Evolutionary conservation across 2,797 vertebrate genomes (phyloP).

Genomic region (Cephalopachus bancanus): DNA sequence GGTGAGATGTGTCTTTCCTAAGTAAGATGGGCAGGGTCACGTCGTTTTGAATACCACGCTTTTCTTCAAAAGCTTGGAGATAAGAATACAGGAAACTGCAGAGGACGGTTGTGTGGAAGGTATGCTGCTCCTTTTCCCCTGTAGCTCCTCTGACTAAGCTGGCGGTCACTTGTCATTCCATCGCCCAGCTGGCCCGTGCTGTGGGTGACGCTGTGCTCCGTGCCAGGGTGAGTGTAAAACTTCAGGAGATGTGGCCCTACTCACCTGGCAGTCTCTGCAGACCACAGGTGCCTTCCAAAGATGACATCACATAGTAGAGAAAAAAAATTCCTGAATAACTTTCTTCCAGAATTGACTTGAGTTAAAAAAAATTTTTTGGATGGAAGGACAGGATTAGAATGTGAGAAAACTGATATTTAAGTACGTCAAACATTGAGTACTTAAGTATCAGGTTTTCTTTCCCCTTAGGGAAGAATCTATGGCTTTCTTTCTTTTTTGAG

Average conservation of each 20-base stretch:
- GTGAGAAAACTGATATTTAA: neutral
- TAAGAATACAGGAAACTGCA: neutral
- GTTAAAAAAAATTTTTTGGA: neutral
- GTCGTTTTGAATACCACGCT: neutral
- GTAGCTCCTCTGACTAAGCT: neutral
- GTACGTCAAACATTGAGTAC: neutral
- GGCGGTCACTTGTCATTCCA: neutral
- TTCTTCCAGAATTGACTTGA: neutral
- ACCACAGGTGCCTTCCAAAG: neutral
- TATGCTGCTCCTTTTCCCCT: neutral
- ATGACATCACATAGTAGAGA: neutral
- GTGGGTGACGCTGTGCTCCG: neutral
- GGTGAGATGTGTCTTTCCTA: neutral
- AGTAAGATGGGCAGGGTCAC: neutral
- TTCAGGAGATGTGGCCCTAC: neutral
- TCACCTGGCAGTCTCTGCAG: neutral
- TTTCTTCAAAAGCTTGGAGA: neutral
- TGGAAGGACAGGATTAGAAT: neutral
- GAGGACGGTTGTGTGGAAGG: neutral
- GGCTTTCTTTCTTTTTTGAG: too few relatives aligned
- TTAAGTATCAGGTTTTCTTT: conserved; percentile 16
- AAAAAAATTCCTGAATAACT: neutral
- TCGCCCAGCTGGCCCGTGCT: neutral
- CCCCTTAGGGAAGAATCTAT: neutral
- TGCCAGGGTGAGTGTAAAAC: too few relatives aligned